Conservation (phyloP, 2,888 invertebrate genomes). For the Thereva unica region DNA sequence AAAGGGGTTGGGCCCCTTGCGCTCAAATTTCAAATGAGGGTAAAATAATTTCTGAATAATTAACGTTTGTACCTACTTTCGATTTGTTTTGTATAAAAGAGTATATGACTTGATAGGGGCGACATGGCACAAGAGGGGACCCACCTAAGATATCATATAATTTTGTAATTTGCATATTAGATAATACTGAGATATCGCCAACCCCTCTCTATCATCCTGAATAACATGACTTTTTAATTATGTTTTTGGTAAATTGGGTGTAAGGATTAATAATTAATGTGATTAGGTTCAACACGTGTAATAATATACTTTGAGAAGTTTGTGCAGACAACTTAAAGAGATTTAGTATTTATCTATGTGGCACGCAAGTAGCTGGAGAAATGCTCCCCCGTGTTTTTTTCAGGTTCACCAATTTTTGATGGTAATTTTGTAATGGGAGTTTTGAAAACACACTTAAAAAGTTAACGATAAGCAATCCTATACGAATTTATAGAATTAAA, state of each 20-base stretch:
- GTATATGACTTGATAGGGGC: not conserved
- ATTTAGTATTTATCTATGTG: too few relatives aligned
- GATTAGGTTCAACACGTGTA: slow-evolving; percentile 9
- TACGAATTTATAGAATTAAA: too few relatives aligned
- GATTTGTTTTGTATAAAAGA: slow-evolving; percentile 9
- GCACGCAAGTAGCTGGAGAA: too few relatives aligned
- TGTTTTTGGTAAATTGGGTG: slow-evolving; percentile 12
- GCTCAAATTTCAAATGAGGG: slow-evolving; percentile 8
- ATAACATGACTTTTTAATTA: slow-evolving; percentile 21
- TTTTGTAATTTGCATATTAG: slow-evolving; percentile 25
- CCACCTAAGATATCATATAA: not conserved
- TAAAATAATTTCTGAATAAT: slow-evolving; percentile 29
- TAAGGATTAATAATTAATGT: slow-evolving; percentile 19
- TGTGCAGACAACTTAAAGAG: not conserved
- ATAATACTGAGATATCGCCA: slow-evolving; percentile 23
- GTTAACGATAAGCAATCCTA: too few relatives aligned
- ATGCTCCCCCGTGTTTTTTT: too few relatives aligned
- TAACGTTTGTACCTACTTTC: slow-evolving; percentile 18
- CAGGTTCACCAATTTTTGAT: too few relatives aligned
- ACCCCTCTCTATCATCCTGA: not conserved
- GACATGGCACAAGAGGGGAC: not conserved
- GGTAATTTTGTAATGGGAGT: too few relatives aligned
- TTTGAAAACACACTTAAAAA: too few relatives aligned
- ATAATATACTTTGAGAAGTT: not conserved
- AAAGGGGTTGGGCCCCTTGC: not conserved